A percentile compares a stretch with the other conserved stretches of the same genome.
Conservation (phyloP, 2,797 vertebrate species). For the Karalla daura region DNA sequence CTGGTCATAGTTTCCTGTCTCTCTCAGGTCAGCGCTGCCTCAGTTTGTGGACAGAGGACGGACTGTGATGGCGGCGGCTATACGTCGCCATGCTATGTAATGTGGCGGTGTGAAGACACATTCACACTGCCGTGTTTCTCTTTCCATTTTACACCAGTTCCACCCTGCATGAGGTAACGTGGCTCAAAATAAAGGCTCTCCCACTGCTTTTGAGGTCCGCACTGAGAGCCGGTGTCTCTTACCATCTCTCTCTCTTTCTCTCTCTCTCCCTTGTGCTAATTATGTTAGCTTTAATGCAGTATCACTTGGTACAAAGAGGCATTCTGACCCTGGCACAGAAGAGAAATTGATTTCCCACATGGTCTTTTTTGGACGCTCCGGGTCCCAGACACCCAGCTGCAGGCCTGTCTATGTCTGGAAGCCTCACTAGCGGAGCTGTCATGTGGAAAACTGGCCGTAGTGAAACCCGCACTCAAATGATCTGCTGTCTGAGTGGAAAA, state of each 20-base stretch:
- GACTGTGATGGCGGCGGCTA: slow-evolving; percentile 10
- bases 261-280: slow-evolving; percentile 28
- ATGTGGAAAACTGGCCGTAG: slow-evolving; percentile 61
- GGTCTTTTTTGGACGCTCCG: slow-evolving; percentile 54
- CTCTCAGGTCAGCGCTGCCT: too few species aligned
- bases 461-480: slow-evolving; percentile 52
- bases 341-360: slow-evolving; percentile 69
- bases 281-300: slow-evolving; percentile 47
- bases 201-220: slow-evolving; percentile 30
- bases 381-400: slow-evolving; percentile 66
- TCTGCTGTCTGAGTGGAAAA: slow-evolving; percentile 35
- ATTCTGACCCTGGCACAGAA: slow-evolving; percentile 52
- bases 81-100: slow-evolving; percentile 13
- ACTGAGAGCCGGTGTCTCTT: slow-evolving; percentile 19
- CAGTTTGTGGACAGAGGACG: too few species aligned
- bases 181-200: slow-evolving; percentile 24
- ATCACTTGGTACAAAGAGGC: slow-evolving; percentile 48
- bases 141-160: slow-evolving; percentile 45
- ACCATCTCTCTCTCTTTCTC: slow-evolving; percentile 20
- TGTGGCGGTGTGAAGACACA: slow-evolving; percentile 24
- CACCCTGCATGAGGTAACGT: slow-evolving; percentile 61
- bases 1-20: slow-evolving; percentile 37
- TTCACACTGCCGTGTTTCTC: slow-evolving; percentile 36
- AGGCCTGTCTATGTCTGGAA: slow-evolving; percentile 60
- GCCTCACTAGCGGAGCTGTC: slow-evolving; percentile 47